These are phyloP conservation scores for Nannobrachium achirus DNA, from an alignment of 2,113 vertebrate species.

Conservation along the genomic window DNA sequence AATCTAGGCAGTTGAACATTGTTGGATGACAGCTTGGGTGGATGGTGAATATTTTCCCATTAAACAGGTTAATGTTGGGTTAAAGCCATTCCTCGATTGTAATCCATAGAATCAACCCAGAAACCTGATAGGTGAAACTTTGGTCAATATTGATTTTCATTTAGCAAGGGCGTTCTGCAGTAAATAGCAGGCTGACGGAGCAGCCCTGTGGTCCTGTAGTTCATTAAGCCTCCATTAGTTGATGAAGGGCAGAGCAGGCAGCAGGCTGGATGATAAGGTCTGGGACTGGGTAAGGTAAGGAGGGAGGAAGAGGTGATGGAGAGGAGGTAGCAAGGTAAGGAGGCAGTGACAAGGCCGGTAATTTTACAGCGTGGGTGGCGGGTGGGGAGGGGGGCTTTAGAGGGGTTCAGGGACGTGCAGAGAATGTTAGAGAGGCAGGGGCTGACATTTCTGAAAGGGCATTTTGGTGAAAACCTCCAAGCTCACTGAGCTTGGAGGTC, in stretches of 20 bases:
- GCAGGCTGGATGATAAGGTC: conserved; percentile 39
- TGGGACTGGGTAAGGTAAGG: conserved; percentile 22
- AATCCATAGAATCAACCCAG: conserved; percentile 36
- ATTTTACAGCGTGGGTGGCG: conserved; percentile 51
- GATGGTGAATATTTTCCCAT: conserved; percentile 28
- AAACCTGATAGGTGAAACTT: conserved; percentile 48
- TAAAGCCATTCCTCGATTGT: conserved; percentile 43
- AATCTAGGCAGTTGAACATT: conserved; percentile 1
- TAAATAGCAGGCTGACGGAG: conserved; percentile 38
- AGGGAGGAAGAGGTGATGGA: conserved; percentile 29
- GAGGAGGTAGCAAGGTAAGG: conserved; percentile 49
- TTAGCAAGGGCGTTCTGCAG: conserved; percentile 30
- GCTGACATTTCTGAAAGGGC: no score
- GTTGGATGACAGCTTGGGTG: background rate
- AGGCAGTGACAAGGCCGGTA: conserved; percentile 68
- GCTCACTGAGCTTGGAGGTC: no score
- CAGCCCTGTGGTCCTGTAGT: conserved; percentile 47
- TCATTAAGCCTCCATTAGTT: conserved; percentile 61
- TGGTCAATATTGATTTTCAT: conserved; percentile 67
- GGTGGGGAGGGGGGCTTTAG: conserved; percentile 37
- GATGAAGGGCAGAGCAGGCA: conserved; percentile 7
- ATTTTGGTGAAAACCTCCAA: no score
- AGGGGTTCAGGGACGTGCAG: no score
- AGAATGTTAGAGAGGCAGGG: no score
- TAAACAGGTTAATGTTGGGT: conserved; percentile 17